phyloP scores from a whole-genome alignment of 2,888 invertebrate genomes.

The Patella pellucida region DNA sequence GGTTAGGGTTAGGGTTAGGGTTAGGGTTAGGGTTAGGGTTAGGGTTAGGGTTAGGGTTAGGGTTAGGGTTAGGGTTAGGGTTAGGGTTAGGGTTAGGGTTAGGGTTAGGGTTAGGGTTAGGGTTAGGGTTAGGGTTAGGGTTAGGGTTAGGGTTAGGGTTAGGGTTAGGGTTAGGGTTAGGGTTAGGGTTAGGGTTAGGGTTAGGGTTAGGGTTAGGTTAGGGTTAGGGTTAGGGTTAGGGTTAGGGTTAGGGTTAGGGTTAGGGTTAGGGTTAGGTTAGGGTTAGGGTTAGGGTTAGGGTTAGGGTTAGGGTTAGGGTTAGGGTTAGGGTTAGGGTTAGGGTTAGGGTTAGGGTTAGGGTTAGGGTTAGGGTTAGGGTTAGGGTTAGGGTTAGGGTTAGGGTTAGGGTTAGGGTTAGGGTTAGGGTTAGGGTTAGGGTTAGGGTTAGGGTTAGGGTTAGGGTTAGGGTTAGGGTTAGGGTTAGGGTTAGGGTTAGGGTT shows the following conservation, averaged over 20 bases:
- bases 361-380: slow-evolving; percentile 1
- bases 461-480: slow-evolving; percentile 1
- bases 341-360: background rate
- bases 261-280: background rate
- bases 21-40: background rate
- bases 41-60: background rate
- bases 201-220: background rate
- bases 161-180: slow-evolving; percentile 1
- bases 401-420: slow-evolving; percentile 1
- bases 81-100: background rate
- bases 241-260: background rate
- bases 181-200: slow-evolving; percentile 1
- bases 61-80: background rate
- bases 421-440: background rate
- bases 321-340: background rate
- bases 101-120: slow-evolving; percentile 1
- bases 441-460: slow-evolving; percentile 1
- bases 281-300: slow-evolving; percentile 1
- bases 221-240: slow-evolving; percentile 1
- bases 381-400: slow-evolving; percentile 1
- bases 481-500: slow-evolving; percentile 1
- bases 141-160: slow-evolving; percentile 1
- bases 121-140: slow-evolving; percentile 1
- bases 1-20: background rate
- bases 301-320: background rate